Evolutionary conservation across 2,797 vertebrate species (phyloP).

Genomic region (Ambastaia sidthimunki): DNA sequence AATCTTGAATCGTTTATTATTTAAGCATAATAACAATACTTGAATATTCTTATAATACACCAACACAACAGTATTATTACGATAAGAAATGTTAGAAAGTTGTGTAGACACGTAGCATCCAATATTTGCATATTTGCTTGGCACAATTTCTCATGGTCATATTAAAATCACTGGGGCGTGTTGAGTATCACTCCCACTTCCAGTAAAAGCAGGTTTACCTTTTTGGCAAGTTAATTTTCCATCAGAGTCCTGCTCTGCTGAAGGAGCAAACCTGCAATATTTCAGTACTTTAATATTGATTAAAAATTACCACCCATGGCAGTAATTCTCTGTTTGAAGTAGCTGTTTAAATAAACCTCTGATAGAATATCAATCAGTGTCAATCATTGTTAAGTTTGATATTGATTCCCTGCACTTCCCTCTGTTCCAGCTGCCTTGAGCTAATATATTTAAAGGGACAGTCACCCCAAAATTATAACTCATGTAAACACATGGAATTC

Average conservation of each 20-base stretch:
- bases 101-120: not conserved
- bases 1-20: not conserved
- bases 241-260: slow-evolving; percentile 8
- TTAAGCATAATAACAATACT: not conserved
- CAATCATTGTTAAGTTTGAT: slow-evolving; percentile 5
- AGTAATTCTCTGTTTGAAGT: slow-evolving; percentile 7
- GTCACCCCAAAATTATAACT: not conserved
- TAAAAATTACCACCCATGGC: slow-evolving; percentile 4
- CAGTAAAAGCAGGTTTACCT: slow-evolving; percentile 12
- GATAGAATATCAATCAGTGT: slow-evolving; percentile 16
- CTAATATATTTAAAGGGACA: not conserved
- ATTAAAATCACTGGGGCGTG: slow-evolving; percentile 22
- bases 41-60: not conserved
- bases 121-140: not conserved
- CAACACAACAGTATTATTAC: not conserved
- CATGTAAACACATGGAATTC: not conserved
- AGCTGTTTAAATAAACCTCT: slow-evolving; percentile 34
- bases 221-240: slow-evolving; percentile 16
- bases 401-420: not conserved
- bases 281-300: slow-evolving; percentile 11
- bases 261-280: slow-evolving; percentile 6
- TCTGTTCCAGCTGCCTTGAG: not conserved
- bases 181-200: not conserved
- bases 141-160: not conserved
- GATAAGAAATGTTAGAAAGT: not conserved